Evolutionary conservation across 2,888 invertebrate genomes (phyloP), one percentile per base, ranked within the genome.

Genomic region (Cecidostiba fungosa): DNA sequence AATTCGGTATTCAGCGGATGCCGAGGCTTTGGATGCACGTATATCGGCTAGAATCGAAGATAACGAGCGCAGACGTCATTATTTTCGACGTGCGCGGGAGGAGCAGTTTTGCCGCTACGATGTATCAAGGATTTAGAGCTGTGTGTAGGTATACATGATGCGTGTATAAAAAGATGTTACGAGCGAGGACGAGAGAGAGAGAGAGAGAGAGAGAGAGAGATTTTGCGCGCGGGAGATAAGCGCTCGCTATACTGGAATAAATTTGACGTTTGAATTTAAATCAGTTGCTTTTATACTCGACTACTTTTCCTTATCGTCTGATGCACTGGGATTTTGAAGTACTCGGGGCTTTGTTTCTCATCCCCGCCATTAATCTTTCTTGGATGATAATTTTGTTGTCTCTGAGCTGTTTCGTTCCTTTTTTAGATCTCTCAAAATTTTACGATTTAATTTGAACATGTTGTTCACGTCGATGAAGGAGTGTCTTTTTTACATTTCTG

Each of bases 31-130:
- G 39, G 29, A 26, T 23, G 73, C 59, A 39, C 59, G 81, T 72
- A 23, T 39, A 72, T 39, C 73, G 43, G 29, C 62, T 69, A 26
- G 50, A 73, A 84, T 84, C 84, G 62, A 78, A 78, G 77, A 73
- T 84, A 84, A 78, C 84, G 84, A 78, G 74, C 43, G 66, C 66
- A 47, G 79, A 74, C 76, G 84, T 73, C 84, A 43, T 84, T 79
- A 84, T 74, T 82, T 74, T 54, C 66, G 82, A 82, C 26, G 39
- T 36, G 73, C 59, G 29, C 43, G 29, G 23, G 32, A 74, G 29
- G 29, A 47, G 47, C 32, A 70, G 70, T 78, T 66, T 77, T 43
- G 36, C 36, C 19, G 36, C 23, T 1, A 59, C 74, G 50, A 16
- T 54, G 50, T 66, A 66, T 66, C 66, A 29, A 66, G 23, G 66